Base-by-base conservation (phyloP, 1,140 invertebrate species). In the Coptotermes formosanus region DNA sequence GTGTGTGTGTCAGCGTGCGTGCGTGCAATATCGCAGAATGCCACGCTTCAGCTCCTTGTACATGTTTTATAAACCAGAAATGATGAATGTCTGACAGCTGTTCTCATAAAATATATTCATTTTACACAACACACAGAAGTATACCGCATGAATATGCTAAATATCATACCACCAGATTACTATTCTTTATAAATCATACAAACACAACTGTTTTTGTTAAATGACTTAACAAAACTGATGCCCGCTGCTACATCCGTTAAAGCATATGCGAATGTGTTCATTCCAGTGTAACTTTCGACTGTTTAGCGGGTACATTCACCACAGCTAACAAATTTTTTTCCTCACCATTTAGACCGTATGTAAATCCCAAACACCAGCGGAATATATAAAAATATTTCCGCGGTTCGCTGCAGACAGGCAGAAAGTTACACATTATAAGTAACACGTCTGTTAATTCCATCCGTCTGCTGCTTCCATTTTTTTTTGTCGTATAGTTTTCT, bases 111-210 rank as follows among this genome's bases (percentile, higher is more conserved):
- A n/a, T 75, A 9, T 30, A 30, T 30, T n/a, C 64, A 75, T 75
- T 59, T 75, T 75, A 9, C 25, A 75, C 25, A 75, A n/a, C 14
- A 23, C 21, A 75, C 25, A 75, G n/a, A 75, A n/a, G 64, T 25
- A 75, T 14, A 30, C 64, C 64, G 30, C 64, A 75, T 75, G 64
- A 75, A 75, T 75, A 75, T 75, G 64, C 64, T 75, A 75, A 75
- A 75, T 30, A 75, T 30, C 8, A 30, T 25, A 75, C 25, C 64
- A 75, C 25, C 64, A n/a, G 64, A 75, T 75, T 75, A 75, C 64
- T 30, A 30, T 75, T 75, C 64, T 75, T 75, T 75, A 30, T 75
- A 30, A 75, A 75, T 75, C 64, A 16, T 2, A 75, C 64, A 75
- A 9, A n/a, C 64, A 75, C n/a, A n/a, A 75, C n/a, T 75, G 64